Conservation (phyloP, 2,888 invertebrate species). For the Dryobota labecula region DNA sequence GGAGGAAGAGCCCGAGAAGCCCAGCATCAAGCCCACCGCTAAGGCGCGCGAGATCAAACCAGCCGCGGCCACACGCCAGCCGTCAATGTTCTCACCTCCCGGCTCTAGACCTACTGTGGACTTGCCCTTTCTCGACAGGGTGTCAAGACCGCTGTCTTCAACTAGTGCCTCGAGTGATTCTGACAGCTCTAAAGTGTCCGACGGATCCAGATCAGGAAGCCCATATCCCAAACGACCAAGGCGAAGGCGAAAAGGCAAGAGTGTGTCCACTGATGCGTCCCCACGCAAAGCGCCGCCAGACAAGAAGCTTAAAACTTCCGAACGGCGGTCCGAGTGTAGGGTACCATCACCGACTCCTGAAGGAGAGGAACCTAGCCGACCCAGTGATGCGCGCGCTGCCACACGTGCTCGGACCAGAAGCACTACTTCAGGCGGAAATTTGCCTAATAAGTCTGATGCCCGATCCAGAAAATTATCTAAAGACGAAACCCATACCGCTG, state of each 20-base stretch:
- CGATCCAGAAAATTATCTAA: slow-evolving; percentile 88
- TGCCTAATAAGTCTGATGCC: slow-evolving; percentile 91
- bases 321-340: slow-evolving; percentile 93
- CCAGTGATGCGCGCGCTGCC: slow-evolving; percentile 85
- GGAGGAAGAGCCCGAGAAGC: slow-evolving; percentile 89
- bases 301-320: slow-evolving; percentile 96
- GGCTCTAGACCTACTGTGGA: slow-evolving; percentile 91
- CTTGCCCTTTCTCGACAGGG: slow-evolving; percentile 95
- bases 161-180: slow-evolving; percentile 92
- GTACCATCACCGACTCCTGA: slow-evolving; percentile 93
- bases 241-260: slow-evolving; percentile 83
- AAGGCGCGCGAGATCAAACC: slow-evolving; percentile 87
- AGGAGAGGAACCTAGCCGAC: slow-evolving; percentile 93
- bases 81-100: slow-evolving; percentile 86
- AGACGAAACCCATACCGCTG: slow-evolving; percentile 79
- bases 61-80: slow-evolving; percentile 74
- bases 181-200: slow-evolving; percentile 87
- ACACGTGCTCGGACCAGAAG: slow-evolving; percentile 92
- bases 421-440: slow-evolving; percentile 92
- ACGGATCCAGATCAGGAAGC: slow-evolving; percentile 82
- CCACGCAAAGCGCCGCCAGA: slow-evolving; percentile 93
- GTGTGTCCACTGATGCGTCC: slow-evolving; percentile 81
- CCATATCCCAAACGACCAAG: slow-evolving; percentile 86
- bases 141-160: slow-evolving; percentile 92
- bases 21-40: slow-evolving; percentile 81